phyloP scores from a whole-genome alignment of 2,797 vertebrate genomes.

The Brotula barbata region DNA sequence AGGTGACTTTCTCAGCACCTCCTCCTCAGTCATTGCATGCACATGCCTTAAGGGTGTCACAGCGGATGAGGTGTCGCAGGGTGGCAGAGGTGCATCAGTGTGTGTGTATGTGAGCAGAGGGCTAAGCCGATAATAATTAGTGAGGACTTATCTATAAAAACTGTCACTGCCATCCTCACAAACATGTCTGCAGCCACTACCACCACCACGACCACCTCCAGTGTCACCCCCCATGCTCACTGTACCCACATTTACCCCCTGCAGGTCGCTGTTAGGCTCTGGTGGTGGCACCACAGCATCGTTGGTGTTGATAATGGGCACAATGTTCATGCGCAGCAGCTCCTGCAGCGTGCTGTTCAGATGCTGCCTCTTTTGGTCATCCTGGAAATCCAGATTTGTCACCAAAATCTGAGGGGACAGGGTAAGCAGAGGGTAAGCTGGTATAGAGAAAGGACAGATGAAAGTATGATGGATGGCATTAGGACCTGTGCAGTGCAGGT shows the following conservation, averaged over 20 bases:
- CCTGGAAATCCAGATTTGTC: conserved; percentile 96
- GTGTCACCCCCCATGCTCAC: conserved; percentile 59
- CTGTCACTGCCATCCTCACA: conserved; percentile 9
- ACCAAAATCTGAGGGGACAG: conserved; percentile 86
- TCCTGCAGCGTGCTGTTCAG: conserved; percentile 94
- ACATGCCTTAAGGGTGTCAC: conserved; percentile 31
- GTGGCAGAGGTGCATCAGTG: conserved; percentile 30
- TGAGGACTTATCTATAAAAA: conserved; percentile 13
- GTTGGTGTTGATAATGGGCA: conserved; percentile 98
- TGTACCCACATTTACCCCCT: conserved; percentile 99
- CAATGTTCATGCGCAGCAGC: conserved; percentile 96
- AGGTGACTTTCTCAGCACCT: conserved; percentile 8
- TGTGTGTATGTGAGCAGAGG: background rate
- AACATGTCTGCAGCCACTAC: conserved; percentile 37
- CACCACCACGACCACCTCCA: conserved; percentile 28
- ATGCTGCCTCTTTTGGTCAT: conserved; percentile 95
- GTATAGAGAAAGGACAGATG: background rate
- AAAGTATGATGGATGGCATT: background rate
- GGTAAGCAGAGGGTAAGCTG: background rate
- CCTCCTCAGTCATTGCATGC: conserved; percentile 34
- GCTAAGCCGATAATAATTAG: conserved; percentile 12
- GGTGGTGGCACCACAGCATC: conserved; percentile 97
- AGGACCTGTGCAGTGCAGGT: conserved; percentile 95
- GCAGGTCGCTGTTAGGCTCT: conserved; percentile 96
- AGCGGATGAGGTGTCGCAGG: conserved; percentile 41